These are phyloP conservation scores for Rattus norvegicus DNA, from an alignment of 2,113 vertebrate genomes.

Conservation along the genomic window DNA sequence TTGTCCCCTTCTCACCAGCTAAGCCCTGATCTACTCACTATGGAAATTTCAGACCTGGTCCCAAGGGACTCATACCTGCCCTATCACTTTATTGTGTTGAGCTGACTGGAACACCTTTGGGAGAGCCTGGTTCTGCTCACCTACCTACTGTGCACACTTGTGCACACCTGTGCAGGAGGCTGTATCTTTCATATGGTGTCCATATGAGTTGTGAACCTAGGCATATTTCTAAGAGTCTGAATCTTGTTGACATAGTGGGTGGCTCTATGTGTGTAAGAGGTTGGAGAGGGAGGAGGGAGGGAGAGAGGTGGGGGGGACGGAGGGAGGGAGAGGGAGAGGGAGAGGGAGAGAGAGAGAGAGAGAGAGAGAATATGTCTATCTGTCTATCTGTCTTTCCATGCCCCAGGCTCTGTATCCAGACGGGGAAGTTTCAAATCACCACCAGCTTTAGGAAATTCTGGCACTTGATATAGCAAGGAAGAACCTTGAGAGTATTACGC, in stretches of 20 bases:
- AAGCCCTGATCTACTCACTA: not conserved
- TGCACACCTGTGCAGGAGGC: not conserved
- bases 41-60: not conserved
- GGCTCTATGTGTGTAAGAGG: not conserved
- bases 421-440: not conserved
- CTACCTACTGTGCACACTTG: rapidly evolving
- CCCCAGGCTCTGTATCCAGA: not conserved
- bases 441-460: not conserved
- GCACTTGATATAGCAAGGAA: not conserved
- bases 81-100: not conserved
- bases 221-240: not conserved
- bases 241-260: not conserved
- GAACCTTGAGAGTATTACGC: not conserved
- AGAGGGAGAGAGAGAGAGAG: not conserved
- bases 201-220: rapidly evolving
- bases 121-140: not conserved
- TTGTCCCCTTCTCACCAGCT: not conserved
- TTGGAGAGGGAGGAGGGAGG: not conserved
- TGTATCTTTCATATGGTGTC: not conserved
- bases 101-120: not conserved
- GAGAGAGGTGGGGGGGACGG: not conserved
- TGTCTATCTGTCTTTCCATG: not conserved
- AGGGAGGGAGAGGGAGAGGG: not conserved
- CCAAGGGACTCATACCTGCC: not conserved
- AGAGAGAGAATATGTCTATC: not conserved